phyloP scores from a whole-genome alignment of 2,888 invertebrate species.

The Volucella inanis region DNA sequence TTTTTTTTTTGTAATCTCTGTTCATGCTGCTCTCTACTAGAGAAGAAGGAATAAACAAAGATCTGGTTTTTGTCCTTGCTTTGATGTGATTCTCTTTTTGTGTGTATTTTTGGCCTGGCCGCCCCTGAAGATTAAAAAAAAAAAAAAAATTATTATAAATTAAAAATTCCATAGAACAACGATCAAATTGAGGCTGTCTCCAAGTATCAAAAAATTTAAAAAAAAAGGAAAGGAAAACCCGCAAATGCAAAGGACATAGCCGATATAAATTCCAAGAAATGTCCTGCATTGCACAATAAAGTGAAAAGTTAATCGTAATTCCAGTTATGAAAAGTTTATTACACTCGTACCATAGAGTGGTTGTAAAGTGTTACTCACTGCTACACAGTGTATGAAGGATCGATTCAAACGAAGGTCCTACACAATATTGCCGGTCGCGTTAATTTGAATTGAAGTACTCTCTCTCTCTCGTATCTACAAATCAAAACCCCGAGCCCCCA shows the following conservation, averaged over 20 bases:
- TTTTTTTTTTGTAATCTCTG: conserved; percentile 6
- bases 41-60: conserved; percentile 22
- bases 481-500: too few species aligned
- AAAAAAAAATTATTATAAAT: conserved; percentile 7
- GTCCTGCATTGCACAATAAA: too few species aligned
- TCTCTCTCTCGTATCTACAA: too few species aligned
- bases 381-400: too few species aligned
- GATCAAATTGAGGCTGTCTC: conserved; percentile 9
- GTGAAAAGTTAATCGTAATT: conserved; percentile 6
- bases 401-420: too few species aligned
- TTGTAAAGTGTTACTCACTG: too few species aligned
- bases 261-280: too few species aligned
- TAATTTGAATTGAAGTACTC: too few species aligned
- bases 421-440: too few species aligned
- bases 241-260: conserved; percentile 1
- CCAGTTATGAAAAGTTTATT: too few species aligned
- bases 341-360: too few species aligned
- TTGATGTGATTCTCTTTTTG: conserved; percentile 6
- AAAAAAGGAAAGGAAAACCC: conserved; percentile 31
- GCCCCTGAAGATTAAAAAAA: conserved; percentile 27
- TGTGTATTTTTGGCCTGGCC: neutral
- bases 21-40: conserved; percentile 10
- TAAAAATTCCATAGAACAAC: conserved; percentile 29
- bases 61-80: conserved; percentile 23
- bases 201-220: conserved; percentile 7